A percentile compares a stretch with the other conserved stretches of the same genome.
Conservation (phyloP, 2,888 invertebrate genomes). For the Oscheius sp. region DNA sequence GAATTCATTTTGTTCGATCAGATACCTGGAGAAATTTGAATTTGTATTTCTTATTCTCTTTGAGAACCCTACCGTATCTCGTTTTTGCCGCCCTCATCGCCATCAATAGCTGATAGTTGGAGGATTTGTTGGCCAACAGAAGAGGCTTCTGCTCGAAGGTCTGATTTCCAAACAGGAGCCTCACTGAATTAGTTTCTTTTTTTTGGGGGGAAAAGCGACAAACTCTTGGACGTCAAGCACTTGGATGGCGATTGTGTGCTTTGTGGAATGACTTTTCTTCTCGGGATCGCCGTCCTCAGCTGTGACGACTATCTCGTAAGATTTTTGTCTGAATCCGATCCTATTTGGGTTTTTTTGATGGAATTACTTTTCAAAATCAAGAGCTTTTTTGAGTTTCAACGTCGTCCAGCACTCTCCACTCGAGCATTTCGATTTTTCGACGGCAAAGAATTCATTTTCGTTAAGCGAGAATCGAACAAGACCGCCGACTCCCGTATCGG, state of each 20-base stretch:
- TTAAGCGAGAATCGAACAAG: slow-evolving; percentile 51
- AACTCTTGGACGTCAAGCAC: slow-evolving; percentile 49
- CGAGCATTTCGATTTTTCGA: slow-evolving; percentile 43
- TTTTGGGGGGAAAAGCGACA: not conserved
- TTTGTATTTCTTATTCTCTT: not conserved
- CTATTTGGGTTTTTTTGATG: not conserved
- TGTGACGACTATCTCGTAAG: slow-evolving; percentile 38
- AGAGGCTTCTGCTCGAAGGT: not conserved
- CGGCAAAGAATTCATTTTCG: slow-evolving; percentile 31
- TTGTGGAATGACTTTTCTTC: slow-evolving; percentile 25
- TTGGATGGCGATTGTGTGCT: slow-evolving; percentile 43
- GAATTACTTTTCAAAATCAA: slow-evolving; percentile 42
- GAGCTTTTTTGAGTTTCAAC: slow-evolving; percentile 35
- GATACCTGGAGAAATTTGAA: slow-evolving; percentile 18
- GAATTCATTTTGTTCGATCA: slow-evolving; percentile 33
- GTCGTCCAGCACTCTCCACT: slow-evolving; percentile 44
- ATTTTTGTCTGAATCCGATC: slow-evolving; percentile 31
- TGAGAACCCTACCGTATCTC: slow-evolving; percentile 12
- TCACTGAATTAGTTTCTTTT: slow-evolving; percentile 37
- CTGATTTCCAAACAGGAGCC: slow-evolving; percentile 41
- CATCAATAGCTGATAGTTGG: slow-evolving; percentile 35
- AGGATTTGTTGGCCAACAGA: slow-evolving; percentile 33
- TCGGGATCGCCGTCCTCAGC: slow-evolving; percentile 52
- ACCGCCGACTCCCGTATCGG: slow-evolving; percentile 60
- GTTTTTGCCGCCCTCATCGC: slow-evolving; percentile 29